Base-by-base conservation (phyloP, 2,888 invertebrate genomes). In the Fissipunctia ypsillon region DNA sequence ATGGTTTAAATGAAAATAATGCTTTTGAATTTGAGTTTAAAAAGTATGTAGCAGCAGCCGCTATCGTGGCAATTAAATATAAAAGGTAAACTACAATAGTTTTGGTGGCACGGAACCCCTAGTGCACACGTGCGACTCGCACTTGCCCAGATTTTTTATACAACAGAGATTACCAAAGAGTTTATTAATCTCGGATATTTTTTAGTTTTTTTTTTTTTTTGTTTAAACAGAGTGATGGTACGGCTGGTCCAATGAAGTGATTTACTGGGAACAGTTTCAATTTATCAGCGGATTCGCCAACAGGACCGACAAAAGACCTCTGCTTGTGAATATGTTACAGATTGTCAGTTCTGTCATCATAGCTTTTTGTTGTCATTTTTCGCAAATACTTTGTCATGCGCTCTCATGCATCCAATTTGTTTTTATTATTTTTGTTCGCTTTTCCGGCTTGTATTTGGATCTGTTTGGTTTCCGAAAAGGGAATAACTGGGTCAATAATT, bases 321-420 rank as follows among this genome's bases (percentile, higher is more conserved):
- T 74, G 52, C 64, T 74, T 35, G 45, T 22, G 19, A 78, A 69
- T 69, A 78, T 75, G 78, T 75, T 71, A 74, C 78, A 69, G 70
- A 68, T 70, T 54, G n/a, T 28, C 38, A 22, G 31, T 68, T 70
- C 25, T 69, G 25, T 59, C 7, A 9, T 16, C 50, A 63, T 25
- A 52, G 14, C 12, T 19, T 64, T 31, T 52, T 65, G 61, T 50
- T 28, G 3, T 0, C 16, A 5, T 45, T 52, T 67, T 68, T 64
- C 14, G 25, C 48, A n/a, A n/a, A 45, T 45, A 7, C 48, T 10
- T 76, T 69, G 41, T 54, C 45, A 25, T 10, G 16, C 10, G 3
- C 35, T 12, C 16, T n/a, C 28, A 14, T 48, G 25, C 25, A 22
- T 57, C 19, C 60, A 61, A 69, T 69, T 57, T 63, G 25, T 56